Base-by-base conservation (phyloP, 2,797 vertebrate genomes). In the Hozukius guyotensis region DNA sequence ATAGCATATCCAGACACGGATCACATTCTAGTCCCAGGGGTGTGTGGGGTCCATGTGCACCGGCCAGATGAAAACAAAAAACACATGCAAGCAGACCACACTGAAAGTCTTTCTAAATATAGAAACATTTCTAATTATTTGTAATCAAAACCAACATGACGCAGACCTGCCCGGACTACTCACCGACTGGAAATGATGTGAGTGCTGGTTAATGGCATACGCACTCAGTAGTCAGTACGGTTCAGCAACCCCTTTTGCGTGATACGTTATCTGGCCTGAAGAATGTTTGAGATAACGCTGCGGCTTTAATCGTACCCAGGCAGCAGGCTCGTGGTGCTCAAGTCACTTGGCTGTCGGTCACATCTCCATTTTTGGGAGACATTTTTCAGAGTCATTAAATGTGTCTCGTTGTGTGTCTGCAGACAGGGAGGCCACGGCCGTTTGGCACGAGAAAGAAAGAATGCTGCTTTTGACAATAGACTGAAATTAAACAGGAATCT, bases 211-310 rank as follows among this genome's bases (percentile, higher is more conserved):
- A 81, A 72, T 73, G 64, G 62, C 27, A 20, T 29, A 53, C 76
- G 79, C 78, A 88, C 61, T 77, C 20, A 22, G 46, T 64, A 16
- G 73, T 78, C 9, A 53, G 63, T 75, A 67, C 13, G 36, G 77
- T 82, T 87, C 73, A 82, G 77, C 66, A 85, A 85, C 53, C 49
- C 63, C 32, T 77, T 73, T 52, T 80, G 77, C 42, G 32, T n/a
- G 83, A 86, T 83, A 73, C 16, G 76, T 74, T 91, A 89, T 92
- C 90, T 86, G 12, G 10, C 66, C 75, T 12, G 22, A 87, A 90
- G 86, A 92, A 92, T 91, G 88, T 81, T 75, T 46, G 67, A 62
- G 86, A 91, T 89, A 92, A 78, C 75, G 67, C 67, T 25, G 65
- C n/a, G 42, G 81, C 84, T 91, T 87, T 89, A 87, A 91, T 87